Evolutionary conservation across 2,113 vertebrate species (phyloP), one percentile per base, ranked within the genome.

Genomic region (Pelodiscus sinensis): DNA sequence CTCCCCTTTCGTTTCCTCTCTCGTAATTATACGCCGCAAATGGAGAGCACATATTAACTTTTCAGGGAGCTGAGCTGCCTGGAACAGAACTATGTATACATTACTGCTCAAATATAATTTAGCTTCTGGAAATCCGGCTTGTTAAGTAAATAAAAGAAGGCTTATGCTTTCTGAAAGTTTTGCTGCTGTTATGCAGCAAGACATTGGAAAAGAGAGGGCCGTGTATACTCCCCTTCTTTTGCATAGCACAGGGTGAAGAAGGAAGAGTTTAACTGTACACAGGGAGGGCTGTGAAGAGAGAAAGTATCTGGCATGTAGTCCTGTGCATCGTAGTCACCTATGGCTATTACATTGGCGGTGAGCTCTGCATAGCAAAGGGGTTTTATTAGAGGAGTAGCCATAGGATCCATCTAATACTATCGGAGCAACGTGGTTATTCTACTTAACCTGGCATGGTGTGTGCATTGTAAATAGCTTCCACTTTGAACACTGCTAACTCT

Each of bases 41-140:
- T 94, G 95, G 88, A 94, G 92, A 94, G 96, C 96, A 94, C 97
- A 91, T 96, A 92, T 94, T 96, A 97, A 97, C 85, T 95, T 88
- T 96, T 92, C 96, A 93, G 88, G 94, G 94, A 81, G 85, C 88
- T 96, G 91, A 96, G 56, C 80, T 93, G 95, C 84, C 90, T 95
- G 86, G 65, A 0, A 0, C 79, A 89, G 94, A 96, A 94, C 90
- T 93, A 54, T 92, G 80, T 79, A 87, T 71, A 92, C 44, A 10
- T 79, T 90, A 91, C 93, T 87, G 86, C 92, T 96, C 93, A 96
- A 95, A 92, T 89, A 92, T 83, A 93, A 96, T 96, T 95, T 89
- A 95, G 91, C 31, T 77, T 51, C 78, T 44, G 18, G 0, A 0
- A 94, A 91, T 86, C 77, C 85, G 2, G 1, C 56, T 65, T 89